These are phyloP conservation scores for Xenopus petersii DNA, from an alignment of 2,797 vertebrate species.

Conservation along the genomic window DNA sequence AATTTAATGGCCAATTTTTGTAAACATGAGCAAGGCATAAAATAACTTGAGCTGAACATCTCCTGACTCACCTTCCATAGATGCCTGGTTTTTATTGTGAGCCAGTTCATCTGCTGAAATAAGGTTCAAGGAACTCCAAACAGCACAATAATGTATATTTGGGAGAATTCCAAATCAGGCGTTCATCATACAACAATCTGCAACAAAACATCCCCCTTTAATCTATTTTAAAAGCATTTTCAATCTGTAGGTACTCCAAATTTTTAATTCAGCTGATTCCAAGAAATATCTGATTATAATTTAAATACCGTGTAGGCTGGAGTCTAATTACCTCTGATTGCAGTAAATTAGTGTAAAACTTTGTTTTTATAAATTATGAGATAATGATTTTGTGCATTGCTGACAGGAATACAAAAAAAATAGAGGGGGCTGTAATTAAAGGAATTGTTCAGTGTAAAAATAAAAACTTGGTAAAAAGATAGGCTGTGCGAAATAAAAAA, in stretches of 20 bases:
- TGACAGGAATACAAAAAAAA: too few species aligned
- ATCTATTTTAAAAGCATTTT: conserved; percentile 32
- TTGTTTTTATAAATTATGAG: conserved; percentile 15
- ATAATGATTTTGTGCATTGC: background rate
- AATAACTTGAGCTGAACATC: conserved; percentile 12
- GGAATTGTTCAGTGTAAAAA: too few species aligned
- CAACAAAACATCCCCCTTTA: conserved; percentile 27
- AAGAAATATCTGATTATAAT: conserved; percentile 41
- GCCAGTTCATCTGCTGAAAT: conserved; percentile 3
- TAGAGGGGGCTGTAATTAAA: too few species aligned
- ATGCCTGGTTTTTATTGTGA: background rate
- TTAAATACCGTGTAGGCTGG: conserved; percentile 32
- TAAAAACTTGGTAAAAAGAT: too few species aligned
- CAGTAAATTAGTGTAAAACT: conserved; percentile 26
- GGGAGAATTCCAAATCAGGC: conserved; percentile 42
- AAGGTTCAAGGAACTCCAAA: conserved; percentile 1
- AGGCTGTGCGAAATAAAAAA: too few species aligned
- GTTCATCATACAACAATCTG: conserved; percentile 21
- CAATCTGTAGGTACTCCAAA: conserved; percentile 12
- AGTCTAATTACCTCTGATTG: conserved; percentile 32
- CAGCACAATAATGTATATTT: background rate
- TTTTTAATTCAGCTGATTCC: conserved; percentile 23
- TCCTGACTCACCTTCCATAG: background rate
- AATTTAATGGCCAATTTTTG: conserved; percentile 8
- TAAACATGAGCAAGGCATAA: background rate